phyloP scores from a whole-genome alignment of 2,113 vertebrate species.

The Centropus unirufus region DNA sequence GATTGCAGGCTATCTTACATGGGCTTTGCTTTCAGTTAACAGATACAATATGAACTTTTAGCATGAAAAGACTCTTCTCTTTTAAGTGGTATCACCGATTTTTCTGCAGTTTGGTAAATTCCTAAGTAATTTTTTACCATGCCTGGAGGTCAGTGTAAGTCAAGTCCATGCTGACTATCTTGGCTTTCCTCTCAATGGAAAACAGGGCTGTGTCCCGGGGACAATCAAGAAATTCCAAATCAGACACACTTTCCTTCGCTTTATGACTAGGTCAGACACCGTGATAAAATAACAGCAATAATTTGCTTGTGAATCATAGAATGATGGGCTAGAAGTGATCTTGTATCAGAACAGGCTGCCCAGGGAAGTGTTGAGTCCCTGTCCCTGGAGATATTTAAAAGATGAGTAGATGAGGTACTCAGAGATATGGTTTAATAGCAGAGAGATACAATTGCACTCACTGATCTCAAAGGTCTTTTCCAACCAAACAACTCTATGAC shows the following conservation, averaged over 20 bases:
- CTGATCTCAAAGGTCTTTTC: too few species aligned
- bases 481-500: too few species aligned
- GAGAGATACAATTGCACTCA: too few species aligned
- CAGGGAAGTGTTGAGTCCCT: too few species aligned
- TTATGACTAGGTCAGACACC: too few species aligned
- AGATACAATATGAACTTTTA: not conserved
- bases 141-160: not conserved
- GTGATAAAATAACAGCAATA: rapidly evolving
- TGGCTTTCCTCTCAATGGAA: not conserved
- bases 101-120: not conserved
- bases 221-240: not conserved
- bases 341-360: too few species aligned
- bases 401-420: too few species aligned
- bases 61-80: not conserved
- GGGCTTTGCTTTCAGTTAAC: not conserved
- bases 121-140: not conserved
- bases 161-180: rapidly evolving
- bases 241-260: rapidly evolving
- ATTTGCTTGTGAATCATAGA: not conserved
- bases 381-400: too few species aligned
- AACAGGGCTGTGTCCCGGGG: rapidly evolving
- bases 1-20: not conserved
- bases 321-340: too few species aligned
- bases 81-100: rapidly evolving
- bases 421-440: too few species aligned